Conservation (phyloP, 2,888 invertebrate species). For the Eurytoma californica region DNA sequence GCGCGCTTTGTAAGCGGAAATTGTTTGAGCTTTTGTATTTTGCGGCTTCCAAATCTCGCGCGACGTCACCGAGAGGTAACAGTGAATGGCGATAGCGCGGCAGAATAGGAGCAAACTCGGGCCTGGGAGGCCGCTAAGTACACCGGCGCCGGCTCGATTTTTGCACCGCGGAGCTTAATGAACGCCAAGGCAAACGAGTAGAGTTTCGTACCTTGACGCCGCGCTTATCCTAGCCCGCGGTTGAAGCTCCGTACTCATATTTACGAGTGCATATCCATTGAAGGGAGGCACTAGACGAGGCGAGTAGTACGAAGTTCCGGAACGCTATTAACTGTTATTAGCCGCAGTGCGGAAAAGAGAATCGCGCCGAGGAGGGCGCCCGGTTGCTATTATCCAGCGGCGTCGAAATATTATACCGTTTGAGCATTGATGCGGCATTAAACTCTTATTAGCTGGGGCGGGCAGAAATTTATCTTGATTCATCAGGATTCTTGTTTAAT, state of each 20-base stretch:
- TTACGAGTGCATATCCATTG: too few species aligned
- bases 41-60: conserved; percentile 70
- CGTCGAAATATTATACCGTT: conserved; percentile 29
- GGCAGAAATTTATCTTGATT: conserved; percentile 18
- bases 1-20: conserved; percentile 66
- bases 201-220: too few species aligned
- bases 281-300: too few species aligned
- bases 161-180: conserved; percentile 43
- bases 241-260: too few species aligned
- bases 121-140: conserved; percentile 40
- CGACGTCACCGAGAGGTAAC: conserved; percentile 59
- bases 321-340: background rate
- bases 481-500: conserved; percentile 27
- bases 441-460: conserved; percentile 14
- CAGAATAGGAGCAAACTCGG: background rate
- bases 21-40: conserved; percentile 71
- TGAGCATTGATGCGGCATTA: conserved; percentile 23
- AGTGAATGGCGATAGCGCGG: background rate
- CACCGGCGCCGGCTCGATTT: conserved; percentile 36
- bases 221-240: too few species aligned
- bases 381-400: background rate
- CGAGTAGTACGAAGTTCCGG: background rate
- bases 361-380: background rate
- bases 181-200: conserved; percentile 22
- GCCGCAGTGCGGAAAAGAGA: too few species aligned